Evolutionary conservation across 1,140 invertebrate genomes (phyloP).

Genomic region (Tetragonula clypearis): DNA sequence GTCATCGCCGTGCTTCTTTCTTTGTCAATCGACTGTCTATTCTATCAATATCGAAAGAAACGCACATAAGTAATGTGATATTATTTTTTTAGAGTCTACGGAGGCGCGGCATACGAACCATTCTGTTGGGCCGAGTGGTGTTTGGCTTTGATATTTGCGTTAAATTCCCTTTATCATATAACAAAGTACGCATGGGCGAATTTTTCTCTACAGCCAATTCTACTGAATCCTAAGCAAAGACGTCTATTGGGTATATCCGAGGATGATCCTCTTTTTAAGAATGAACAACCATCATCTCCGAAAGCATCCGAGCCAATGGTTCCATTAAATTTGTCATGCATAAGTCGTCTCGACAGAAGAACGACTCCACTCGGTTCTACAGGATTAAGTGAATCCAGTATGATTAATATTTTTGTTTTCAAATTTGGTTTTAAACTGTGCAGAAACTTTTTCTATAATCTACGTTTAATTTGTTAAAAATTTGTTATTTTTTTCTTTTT

Average conservation of each 20-base stretch:
- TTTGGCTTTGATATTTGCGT: conserved; percentile 71
- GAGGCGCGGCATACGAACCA: conserved; percentile 71
- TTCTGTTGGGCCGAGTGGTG: conserved; percentile 75
- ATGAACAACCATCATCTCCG: conserved; percentile 45
- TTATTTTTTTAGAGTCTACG: conserved; percentile 67
- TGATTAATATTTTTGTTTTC: neutral
- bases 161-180: conserved; percentile 75
- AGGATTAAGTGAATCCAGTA: conserved; percentile 72
- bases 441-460: conserved; percentile 2
- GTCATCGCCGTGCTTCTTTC: neutral
- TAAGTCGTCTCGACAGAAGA: conserved; percentile 71
- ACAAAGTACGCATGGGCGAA: conserved; percentile 65
- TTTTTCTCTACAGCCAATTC: conserved; percentile 66
- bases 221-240: conserved; percentile 67
- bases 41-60: too few species aligned
- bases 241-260: conserved; percentile 72
- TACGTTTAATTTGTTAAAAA: conserved; percentile 20
- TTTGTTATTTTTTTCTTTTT: too few species aligned
- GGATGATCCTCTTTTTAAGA: conserved; percentile 74
- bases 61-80: neutral
- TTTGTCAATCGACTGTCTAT: neutral
- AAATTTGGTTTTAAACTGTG: neutral
- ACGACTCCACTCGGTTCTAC: conserved; percentile 66
- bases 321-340: conserved; percentile 68
- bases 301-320: conserved; percentile 63